Evolutionary conservation across 2,797 vertebrate species (phyloP).

Genomic region (Melanotaenia parkinsoni): DNA sequence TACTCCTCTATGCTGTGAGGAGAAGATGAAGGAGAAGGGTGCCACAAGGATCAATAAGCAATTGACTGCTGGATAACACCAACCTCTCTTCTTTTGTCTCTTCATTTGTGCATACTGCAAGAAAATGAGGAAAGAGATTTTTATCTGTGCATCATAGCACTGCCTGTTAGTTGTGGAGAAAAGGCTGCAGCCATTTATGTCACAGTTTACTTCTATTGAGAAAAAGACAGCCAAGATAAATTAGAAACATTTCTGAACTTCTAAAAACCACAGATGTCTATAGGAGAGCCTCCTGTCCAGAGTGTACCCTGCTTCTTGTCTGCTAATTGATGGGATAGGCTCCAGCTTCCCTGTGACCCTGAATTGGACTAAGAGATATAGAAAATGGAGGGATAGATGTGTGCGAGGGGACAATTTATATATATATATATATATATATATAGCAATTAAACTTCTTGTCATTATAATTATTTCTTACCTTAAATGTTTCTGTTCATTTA

Average conservation of each 20-base stretch:
- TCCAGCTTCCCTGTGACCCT: too few species aligned
- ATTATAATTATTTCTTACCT: too few species aligned
- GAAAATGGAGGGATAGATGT: background rate
- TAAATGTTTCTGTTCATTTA: too few species aligned
- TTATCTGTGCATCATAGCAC: slow-evolving; percentile 6
- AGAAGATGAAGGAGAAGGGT: slow-evolving; percentile 25
- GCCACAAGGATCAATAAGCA: slow-evolving; percentile 60
- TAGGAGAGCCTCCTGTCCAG: too few species aligned
- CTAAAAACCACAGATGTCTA: background rate
- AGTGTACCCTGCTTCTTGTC: too few species aligned
- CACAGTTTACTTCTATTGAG: slow-evolving; percentile 15
- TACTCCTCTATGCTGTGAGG: slow-evolving; percentile 31
- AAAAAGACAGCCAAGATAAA: slow-evolving; percentile 6
- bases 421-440: too few species aligned
- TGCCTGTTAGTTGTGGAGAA: background rate
- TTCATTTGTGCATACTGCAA: slow-evolving; percentile 1
- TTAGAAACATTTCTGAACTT: slow-evolving; percentile 10
- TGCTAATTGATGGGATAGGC: too few species aligned
- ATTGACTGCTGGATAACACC: slow-evolving; percentile 42
- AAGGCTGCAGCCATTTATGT: background rate
- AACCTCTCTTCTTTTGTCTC: slow-evolving; percentile 20
- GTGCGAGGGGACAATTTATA: too few species aligned
- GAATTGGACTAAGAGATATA: too few species aligned
- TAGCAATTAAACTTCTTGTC: background rate
- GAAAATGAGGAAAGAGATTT: slow-evolving; percentile 34